Conservation (phyloP, 2,888 invertebrate species). For the Cantharis lateralis region DNA sequence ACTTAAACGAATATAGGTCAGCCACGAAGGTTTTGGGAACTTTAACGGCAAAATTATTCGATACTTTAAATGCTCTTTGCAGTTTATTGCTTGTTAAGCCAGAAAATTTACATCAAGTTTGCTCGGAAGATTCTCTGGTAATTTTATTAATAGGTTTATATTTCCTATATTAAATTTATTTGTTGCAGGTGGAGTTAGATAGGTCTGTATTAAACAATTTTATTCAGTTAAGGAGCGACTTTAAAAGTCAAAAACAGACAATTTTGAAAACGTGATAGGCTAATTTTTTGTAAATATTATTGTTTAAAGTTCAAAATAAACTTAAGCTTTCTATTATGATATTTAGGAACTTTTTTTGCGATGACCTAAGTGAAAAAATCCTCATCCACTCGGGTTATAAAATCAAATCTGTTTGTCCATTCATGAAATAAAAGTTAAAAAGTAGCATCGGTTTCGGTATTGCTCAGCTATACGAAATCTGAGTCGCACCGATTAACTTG, state of each 20-base stretch:
- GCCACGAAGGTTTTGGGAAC: slow-evolving; percentile 79
- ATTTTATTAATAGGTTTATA: slow-evolving; percentile 49
- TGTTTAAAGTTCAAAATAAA: neutral
- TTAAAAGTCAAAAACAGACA: slow-evolving; percentile 83
- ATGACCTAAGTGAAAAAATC: too few species aligned
- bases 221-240: slow-evolving; percentile 92
- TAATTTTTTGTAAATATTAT: neutral
- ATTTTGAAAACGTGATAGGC: slow-evolving; percentile 49
- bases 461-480: too few species aligned
- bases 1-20: slow-evolving; percentile 95
- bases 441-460: too few species aligned
- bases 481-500: too few species aligned
- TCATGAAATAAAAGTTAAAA: too few species aligned
- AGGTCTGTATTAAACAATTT: slow-evolving; percentile 88
- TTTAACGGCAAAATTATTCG: slow-evolving; percentile 86
- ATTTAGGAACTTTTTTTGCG: neutral
- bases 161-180: neutral
- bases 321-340: neutral
- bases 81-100: slow-evolving; percentile 94
- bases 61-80: slow-evolving; percentile 93
- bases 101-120: slow-evolving; percentile 94
- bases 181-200: slow-evolving; percentile 84
- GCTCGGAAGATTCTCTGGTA: slow-evolving; percentile 92
- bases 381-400: too few species aligned
- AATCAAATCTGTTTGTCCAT: too few species aligned